phyloP scores from a whole-genome alignment of 2,797 vertebrate species.

The Gymnocypris eckloni region DNA sequence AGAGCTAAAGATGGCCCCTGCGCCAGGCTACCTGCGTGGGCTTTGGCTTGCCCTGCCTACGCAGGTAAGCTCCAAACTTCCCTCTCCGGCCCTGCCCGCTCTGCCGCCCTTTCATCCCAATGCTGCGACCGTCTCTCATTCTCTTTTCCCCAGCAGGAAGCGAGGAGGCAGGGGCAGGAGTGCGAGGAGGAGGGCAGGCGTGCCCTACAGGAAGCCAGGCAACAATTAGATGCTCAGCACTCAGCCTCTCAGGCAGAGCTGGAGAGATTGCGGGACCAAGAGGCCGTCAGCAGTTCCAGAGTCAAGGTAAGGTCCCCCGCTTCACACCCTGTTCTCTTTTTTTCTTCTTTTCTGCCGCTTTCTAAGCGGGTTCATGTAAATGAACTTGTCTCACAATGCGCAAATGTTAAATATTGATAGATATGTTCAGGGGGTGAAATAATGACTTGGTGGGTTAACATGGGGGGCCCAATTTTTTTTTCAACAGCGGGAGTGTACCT shows the following conservation, averaged over 20 bases:
- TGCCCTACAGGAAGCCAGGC: slow-evolving; percentile 86
- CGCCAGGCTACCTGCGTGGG: slow-evolving; percentile 68
- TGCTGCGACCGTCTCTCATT: slow-evolving; percentile 48
- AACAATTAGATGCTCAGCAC: slow-evolving; percentile 85
- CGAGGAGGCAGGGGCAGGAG: slow-evolving; percentile 91
- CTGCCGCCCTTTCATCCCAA: slow-evolving; percentile 61
- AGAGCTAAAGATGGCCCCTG: slow-evolving; percentile 78
- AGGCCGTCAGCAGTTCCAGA: slow-evolving; percentile 80
- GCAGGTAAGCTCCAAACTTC: slow-evolving; percentile 92
- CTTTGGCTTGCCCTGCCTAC: slow-evolving; percentile 79
- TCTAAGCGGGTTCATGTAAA: slow-evolving; percentile 53
- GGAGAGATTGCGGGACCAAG: slow-evolving; percentile 88
- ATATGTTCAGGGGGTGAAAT: slow-evolving; percentile 53
- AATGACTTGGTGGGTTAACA: slow-evolving; percentile 58
- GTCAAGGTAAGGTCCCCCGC: slow-evolving; percentile 82
- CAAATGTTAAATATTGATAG: slow-evolving; percentile 63
- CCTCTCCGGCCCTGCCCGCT: slow-evolving; percentile 70
- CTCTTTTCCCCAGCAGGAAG: slow-evolving; percentile 78
- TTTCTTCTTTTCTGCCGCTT: slow-evolving; percentile 39
- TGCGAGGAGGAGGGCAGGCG: slow-evolving; percentile 80
- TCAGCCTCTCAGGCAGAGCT: slow-evolving; percentile 89
- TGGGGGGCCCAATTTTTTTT: slow-evolving; percentile 26
- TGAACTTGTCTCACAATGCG: slow-evolving; percentile 49
- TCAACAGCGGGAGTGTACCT: slow-evolving; percentile 20
- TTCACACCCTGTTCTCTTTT: slow-evolving; percentile 2